Percentiles rank a stretch among this genome's conserved stretches.
Conservation (phyloP, 2,113 vertebrate species). For the Elachura formosa region DNA sequence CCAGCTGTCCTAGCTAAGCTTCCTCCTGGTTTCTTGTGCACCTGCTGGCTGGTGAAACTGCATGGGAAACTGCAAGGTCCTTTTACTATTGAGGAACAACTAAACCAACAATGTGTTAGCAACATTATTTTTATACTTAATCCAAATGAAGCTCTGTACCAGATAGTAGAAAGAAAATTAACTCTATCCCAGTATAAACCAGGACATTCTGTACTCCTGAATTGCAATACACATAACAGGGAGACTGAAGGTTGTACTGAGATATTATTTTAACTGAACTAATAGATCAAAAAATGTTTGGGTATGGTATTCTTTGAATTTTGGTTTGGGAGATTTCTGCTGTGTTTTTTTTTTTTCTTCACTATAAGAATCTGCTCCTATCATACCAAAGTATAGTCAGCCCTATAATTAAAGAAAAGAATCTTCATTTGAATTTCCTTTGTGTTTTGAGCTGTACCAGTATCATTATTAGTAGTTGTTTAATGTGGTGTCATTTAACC, state of each 20-base stretch:
- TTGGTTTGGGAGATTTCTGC: background rate
- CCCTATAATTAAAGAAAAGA: background rate
- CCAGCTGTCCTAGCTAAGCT: background rate
- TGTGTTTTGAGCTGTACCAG: background rate
- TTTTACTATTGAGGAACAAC: background rate
- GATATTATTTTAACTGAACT: background rate
- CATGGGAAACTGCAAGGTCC: background rate
- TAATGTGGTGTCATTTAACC: background rate
- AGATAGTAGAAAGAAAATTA: background rate
- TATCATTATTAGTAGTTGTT: background rate
- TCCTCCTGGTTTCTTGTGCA: background rate
- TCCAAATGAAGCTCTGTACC: background rate
- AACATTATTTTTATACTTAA: background rate
- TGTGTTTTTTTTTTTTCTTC: accelerated
- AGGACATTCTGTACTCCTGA: background rate
- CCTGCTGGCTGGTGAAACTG: background rate
- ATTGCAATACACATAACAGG: background rate
- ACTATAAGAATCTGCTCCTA: background rate
- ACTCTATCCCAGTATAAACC: background rate
- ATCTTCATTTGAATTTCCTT: background rate
- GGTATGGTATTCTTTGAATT: accelerated
- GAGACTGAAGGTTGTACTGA: background rate
- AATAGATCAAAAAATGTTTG: background rate
- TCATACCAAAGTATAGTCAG: background rate
- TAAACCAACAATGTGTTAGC: background rate